Conservation (phyloP, 1,140 invertebrate species). For the Ctenoplectra terminalis region DNA sequence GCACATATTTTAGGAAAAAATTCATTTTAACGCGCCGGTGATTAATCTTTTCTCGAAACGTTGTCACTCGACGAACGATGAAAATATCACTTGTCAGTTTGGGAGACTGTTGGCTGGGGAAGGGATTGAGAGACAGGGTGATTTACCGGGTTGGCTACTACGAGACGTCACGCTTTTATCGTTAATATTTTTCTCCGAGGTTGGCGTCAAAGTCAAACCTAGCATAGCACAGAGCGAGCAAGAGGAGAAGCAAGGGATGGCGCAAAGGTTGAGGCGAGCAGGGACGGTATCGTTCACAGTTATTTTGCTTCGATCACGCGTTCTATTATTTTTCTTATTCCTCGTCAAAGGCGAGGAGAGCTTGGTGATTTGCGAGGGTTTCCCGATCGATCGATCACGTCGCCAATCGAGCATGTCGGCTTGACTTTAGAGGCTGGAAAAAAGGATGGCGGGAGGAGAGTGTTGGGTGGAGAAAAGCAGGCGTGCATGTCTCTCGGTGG, state of each 20-base stretch:
- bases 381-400: constrained; percentile 20
- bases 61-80: constrained; percentile 57
- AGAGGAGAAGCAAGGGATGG: background rate
- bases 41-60: constrained; percentile 62
- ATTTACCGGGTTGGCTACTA: constrained; percentile 27
- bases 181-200: constrained; percentile 53
- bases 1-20: constrained; percentile 65
- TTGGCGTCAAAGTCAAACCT: constrained; percentile 24
- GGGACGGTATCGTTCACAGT: constrained; percentile 25
- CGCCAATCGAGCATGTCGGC: background rate
- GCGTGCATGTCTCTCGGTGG: background rate
- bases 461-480: too few species aligned
- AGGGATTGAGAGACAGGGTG: background rate
- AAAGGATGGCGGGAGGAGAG: background rate
- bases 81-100: constrained; percentile 60
- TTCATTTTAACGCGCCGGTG: constrained; percentile 54
- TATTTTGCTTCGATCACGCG: constrained; percentile 54
- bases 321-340: constrained; percentile 58
- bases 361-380: background rate
- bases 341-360: background rate
- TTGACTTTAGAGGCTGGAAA: constrained; percentile 1
- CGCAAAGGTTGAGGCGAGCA: background rate
- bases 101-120: background rate
- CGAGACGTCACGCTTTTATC: constrained; percentile 33
- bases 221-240: background rate